phyloP scores from a whole-genome alignment of 1,140 invertebrate genomes.

The Panagrolaimus sp. region DNA sequence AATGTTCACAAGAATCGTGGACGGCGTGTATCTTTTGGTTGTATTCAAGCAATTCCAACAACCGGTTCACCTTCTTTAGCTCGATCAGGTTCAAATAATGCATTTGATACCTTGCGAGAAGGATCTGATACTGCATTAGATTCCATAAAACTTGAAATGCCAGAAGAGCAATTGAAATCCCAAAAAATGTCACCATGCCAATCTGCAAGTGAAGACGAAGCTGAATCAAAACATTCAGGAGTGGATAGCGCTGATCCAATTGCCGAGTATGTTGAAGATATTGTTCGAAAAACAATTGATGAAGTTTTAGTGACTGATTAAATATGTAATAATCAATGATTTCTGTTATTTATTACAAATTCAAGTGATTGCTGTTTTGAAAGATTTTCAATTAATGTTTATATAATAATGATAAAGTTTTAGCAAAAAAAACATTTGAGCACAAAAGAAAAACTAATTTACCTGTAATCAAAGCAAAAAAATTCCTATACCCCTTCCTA shows the following conservation, averaged over 20 bases:
- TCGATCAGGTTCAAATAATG: not conserved
- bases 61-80: not conserved
- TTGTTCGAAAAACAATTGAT: constrained; percentile 43
- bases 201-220: constrained; percentile 8
- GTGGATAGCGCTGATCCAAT: constrained; percentile 4
- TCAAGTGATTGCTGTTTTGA: not conserved
- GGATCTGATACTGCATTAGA: too few species aligned
- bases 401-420: not conserved
- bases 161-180: not conserved
- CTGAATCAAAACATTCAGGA: constrained; percentile 1
- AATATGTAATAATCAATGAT: not conserved
- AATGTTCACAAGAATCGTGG: constrained; percentile 34
- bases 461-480: not conserved
- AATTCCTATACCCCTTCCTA: not conserved
- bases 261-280: constrained; percentile 35
- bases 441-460: not conserved
- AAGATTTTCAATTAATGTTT: too few species aligned
- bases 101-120: too few species aligned
- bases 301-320: constrained; percentile 31
- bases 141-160: too few species aligned
- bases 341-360: not conserved
- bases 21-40: constrained; percentile 42
- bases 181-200: constrained; percentile 13
- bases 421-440: not conserved
- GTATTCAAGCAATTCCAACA: constrained; percentile 38